phyloP scores from a whole-genome alignment of 2,797 vertebrate species.

The Pseudochirops cupreus region DNA sequence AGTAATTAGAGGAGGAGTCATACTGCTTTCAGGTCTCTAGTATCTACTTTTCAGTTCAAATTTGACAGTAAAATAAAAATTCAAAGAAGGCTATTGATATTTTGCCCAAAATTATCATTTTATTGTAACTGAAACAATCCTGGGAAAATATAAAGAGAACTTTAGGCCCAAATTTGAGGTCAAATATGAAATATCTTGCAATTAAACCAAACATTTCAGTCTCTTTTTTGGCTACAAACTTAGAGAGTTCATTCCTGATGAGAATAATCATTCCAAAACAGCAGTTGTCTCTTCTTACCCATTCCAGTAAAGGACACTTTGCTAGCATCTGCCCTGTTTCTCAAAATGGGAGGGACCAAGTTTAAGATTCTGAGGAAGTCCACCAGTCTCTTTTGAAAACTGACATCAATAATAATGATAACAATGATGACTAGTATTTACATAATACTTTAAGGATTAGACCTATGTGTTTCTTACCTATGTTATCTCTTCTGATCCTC shows the following conservation, averaged over 20 bases:
- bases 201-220: slow-evolving; percentile 12
- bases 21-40: slow-evolving; percentile 78
- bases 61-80: slow-evolving; percentile 68
- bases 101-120: slow-evolving; percentile 71
- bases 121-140: slow-evolving; percentile 48
- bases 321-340: not conserved
- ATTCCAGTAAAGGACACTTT: not conserved
- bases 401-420: not conserved
- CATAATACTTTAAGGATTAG: not conserved
- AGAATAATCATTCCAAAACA: too few species aligned
- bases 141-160: slow-evolving; percentile 24
- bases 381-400: not conserved
- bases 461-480: not conserved
- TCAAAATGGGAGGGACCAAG: not conserved
- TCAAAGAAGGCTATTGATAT: slow-evolving; percentile 75
- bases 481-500: not conserved
- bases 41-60: slow-evolving; percentile 76
- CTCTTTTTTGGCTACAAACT: not conserved
- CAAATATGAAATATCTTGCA: accelerated
- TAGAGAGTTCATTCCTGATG: not conserved
- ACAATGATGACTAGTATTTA: not conserved
- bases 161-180: slow-evolving; percentile 47
- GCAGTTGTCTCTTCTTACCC: not conserved
- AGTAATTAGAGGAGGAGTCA: slow-evolving; percentile 82
- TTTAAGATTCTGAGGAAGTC: not conserved